phyloP scores from a whole-genome alignment of 92 coral and sea anemone species.

The Epizoanthus ramosus region DNA sequence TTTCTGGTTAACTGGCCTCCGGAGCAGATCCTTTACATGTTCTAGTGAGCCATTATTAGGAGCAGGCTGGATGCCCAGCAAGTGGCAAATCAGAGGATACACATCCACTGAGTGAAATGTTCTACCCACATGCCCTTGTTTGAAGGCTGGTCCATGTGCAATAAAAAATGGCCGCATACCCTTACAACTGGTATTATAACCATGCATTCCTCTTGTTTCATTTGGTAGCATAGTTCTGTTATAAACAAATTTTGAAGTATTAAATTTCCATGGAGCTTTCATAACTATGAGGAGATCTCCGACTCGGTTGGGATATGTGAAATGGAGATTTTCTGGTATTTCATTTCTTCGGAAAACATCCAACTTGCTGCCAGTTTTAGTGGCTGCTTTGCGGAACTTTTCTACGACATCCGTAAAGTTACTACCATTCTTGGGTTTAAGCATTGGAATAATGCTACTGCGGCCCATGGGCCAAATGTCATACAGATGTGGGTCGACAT shows the following conservation, averaged over 20 bases:
- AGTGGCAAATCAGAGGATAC: slow-evolving; percentile 73
- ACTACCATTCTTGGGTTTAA: slow-evolving; percentile 30
- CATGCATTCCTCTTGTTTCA: slow-evolving; percentile 59
- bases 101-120: slow-evolving; percentile 63
- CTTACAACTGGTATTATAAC: slow-evolving; percentile 48
- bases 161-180: slow-evolving; percentile 70
- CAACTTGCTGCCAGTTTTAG: slow-evolving; percentile 32
- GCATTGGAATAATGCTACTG: slow-evolving; percentile 26
- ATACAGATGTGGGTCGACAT: slow-evolving; percentile 54
- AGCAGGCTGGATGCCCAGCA: slow-evolving; percentile 62
- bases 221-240: background rate
- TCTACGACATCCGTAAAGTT: slow-evolving; percentile 45
- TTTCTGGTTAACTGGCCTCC: background rate
- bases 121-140: slow-evolving; percentile 49
- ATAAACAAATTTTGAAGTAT: slow-evolving; percentile 18
- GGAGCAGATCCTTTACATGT: slow-evolving; percentile 55
- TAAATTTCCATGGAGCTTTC: slow-evolving; percentile 51
- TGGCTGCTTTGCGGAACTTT: slow-evolving; percentile 46
- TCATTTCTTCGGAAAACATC: slow-evolving; percentile 59
- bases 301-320: slow-evolving; percentile 54
- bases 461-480: slow-evolving; percentile 47
- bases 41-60: slow-evolving; percentile 71
- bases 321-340: slow-evolving; percentile 64
- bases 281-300: slow-evolving; percentile 63
- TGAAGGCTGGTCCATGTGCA: slow-evolving; percentile 84